Conservation (phyloP, 1,140 invertebrate species). For the Aphis gossypii region DNA sequence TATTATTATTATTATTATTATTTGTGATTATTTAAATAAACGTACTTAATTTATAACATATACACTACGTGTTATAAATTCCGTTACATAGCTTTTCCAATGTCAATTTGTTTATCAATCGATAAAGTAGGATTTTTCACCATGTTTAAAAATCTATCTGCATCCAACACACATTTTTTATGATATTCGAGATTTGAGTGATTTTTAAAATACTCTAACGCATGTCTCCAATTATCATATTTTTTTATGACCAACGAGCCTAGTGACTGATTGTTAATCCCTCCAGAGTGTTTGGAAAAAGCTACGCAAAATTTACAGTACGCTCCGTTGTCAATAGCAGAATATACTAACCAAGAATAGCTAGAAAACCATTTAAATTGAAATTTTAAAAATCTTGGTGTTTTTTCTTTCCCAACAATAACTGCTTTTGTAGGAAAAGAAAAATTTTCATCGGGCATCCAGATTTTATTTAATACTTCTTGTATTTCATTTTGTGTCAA, state of each 20-base stretch:
- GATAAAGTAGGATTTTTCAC: not conserved
- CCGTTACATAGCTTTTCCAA: not conserved
- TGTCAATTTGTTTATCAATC: not conserved
- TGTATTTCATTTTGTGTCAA: constrained; percentile 19
- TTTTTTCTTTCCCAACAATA: not conserved
- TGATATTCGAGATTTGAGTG: not conserved
- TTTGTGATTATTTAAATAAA: too few species aligned
- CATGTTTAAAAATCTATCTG: not conserved
- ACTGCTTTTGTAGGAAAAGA: not conserved
- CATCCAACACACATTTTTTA: not conserved
- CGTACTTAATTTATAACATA: too few species aligned
- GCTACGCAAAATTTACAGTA: constrained; percentile 8
- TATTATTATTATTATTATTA: too few species aligned
- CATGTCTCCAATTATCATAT: not conserved
- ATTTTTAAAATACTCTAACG: not conserved
- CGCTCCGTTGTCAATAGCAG: not conserved
- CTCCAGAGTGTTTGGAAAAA: not conserved
- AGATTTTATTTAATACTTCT: not conserved
- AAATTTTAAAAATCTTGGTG: not conserved
- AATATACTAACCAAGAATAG: not conserved
- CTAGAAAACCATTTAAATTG: constrained; percentile 10
- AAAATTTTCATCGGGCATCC: not conserved
- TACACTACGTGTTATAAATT: too few species aligned
- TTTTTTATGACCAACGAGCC: not conserved
- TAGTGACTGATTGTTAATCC: not conserved